These are phyloP conservation scores for Drosophila erecta DNA, from an alignment of 1,140 invertebrate species.

Conservation along the genomic window DNA sequence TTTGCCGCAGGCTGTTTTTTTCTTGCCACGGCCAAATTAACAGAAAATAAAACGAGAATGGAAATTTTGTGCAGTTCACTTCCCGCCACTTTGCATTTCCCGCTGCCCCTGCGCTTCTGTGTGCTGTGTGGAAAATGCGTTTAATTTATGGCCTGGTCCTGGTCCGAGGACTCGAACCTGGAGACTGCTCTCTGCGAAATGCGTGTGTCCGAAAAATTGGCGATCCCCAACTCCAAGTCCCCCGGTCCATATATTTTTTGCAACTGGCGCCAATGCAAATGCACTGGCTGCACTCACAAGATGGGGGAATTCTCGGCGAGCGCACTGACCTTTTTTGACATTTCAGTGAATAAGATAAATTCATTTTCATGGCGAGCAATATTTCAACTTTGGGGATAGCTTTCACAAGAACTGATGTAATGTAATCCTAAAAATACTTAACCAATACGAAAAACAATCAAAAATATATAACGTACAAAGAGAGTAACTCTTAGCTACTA, in stretches of 20 bases:
- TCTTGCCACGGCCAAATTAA: conserved; percentile 59
- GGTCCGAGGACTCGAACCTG: conserved; percentile 39
- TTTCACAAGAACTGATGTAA: background rate
- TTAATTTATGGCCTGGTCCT: conserved; percentile 68
- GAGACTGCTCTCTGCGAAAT: conserved; percentile 32
- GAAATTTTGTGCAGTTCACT: conserved; percentile 47
- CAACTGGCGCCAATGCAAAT: conserved; percentile 69
- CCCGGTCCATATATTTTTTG: conserved; percentile 33
- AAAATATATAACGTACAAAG: too few relatives aligned
- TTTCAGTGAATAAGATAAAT: conserved; percentile 42
- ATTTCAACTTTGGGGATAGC: conserved; percentile 5
- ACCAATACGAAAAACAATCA: too few relatives aligned
- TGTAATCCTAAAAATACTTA: background rate
- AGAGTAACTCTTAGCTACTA: too few relatives aligned
- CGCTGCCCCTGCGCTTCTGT: conserved; percentile 11
- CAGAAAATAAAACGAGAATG: conserved; percentile 75
- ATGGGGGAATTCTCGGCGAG: conserved; percentile 11
- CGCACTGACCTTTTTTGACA: conserved; percentile 43
- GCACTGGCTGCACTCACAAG: conserved; percentile 29
- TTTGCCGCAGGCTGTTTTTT: conserved; percentile 51
- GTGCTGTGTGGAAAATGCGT: conserved; percentile 67
- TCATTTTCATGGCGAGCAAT: conserved; percentile 14
- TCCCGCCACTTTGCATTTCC: conserved; percentile 16
- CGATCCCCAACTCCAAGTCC: conserved; percentile 21
- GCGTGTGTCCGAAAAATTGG: conserved; percentile 59